Evolutionary conservation across 2,113 vertebrate species (phyloP), one percentile per base, ranked within the genome.

Genomic region (Camelus bactrianus): DNA sequence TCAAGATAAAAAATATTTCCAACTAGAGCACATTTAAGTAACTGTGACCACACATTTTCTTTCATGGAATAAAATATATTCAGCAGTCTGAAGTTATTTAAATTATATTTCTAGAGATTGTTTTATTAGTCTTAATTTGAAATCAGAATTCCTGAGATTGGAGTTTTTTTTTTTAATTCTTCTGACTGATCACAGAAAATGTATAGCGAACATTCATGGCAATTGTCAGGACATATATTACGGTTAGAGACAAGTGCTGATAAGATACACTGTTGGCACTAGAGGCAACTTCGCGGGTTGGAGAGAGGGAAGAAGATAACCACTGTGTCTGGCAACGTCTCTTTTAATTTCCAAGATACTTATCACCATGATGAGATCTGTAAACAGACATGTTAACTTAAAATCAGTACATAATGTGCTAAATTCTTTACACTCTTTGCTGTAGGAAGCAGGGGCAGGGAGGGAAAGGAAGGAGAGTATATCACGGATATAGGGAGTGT

Each of bases 361-460:
- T 69, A 75, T 69, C 79, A 86, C 77, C 38, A 38, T 35, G 69
- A 91, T 67, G 42, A 94, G 46, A 92, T 70, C 56, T 93, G 32
- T 42, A 95, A 91, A 90, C 46, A 83, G 56, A 89, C 30, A 69
- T 38, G 52, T 35, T 82, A 77, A 48, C 22, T 30, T 88, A 38
- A 84, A 92, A 70, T 58, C 52, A 50, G 38, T 38, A 64, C 62
- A 8, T 50, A 50, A 38, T 30, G 20, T 54, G 16, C 56, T 69
- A 19, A 42, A 9, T 92, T 52, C n/a, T 65, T 80, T 90, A 50
- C 24, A 38, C 8, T 54, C 48, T 80, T 30, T 85, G 19, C 38
- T 76, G 3, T 19, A 42, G 20, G 35, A 77, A 0, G 24, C 22
- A 30, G 67, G 19, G n/a, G 2, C 26, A 52, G 46, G 30, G 13